Evolutionary conservation across 1,140 invertebrate genomes (phyloP).

Genomic region (Caerostris extrusa): DNA sequence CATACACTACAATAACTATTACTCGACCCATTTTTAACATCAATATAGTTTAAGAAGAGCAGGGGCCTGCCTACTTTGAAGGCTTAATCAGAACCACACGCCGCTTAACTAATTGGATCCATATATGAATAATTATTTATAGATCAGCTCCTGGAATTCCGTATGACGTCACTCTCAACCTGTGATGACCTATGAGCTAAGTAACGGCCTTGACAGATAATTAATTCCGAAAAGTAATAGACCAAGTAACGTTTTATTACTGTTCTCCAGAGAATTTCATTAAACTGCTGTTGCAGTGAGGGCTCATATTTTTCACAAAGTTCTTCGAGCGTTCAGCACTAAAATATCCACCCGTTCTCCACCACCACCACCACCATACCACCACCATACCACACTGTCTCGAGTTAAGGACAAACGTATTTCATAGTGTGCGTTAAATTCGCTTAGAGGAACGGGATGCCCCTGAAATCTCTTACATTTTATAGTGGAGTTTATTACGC

Average conservation of each 20-base stretch:
- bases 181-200: slow-evolving; percentile 55
- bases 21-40: background rate
- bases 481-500: background rate
- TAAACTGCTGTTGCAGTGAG: slow-evolving; percentile 39
- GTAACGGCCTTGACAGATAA: slow-evolving; percentile 55
- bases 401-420: slow-evolving; percentile 45
- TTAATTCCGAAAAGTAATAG: slow-evolving; percentile 66
- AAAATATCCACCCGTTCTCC: slow-evolving; percentile 29
- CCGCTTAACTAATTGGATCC: background rate
- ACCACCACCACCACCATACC: background rate
- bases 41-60: background rate
- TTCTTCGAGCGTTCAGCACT: slow-evolving; percentile 59
- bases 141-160: background rate
- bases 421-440: slow-evolving; percentile 9
- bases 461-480: background rate
- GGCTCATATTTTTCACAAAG: slow-evolving; percentile 66
- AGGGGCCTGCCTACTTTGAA: background rate
- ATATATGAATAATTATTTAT: slow-evolving; percentile 42
- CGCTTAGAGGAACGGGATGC: background rate
- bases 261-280: slow-evolving; percentile 53
- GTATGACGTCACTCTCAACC: slow-evolving; percentile 28
- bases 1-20: background rate
- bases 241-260: slow-evolving; percentile 64
- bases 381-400: background rate
- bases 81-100: slow-evolving; percentile 13